Conservation (phyloP, 2,888 invertebrate species). For the Plemyria rubiginata region DNA sequence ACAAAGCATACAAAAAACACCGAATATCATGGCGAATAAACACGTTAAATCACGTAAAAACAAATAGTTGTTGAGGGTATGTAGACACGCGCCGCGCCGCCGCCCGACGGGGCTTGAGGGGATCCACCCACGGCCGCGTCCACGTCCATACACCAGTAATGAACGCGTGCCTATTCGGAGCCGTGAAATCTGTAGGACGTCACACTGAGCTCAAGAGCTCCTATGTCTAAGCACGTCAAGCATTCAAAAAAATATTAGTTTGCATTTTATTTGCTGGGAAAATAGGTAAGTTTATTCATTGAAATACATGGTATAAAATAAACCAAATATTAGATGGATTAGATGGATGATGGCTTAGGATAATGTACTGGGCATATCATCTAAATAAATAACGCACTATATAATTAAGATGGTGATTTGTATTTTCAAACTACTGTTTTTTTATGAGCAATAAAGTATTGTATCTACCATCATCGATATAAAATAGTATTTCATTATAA, state of each 20-base stretch:
- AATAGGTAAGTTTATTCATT: too few relatives aligned
- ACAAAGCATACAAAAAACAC: slow-evolving; percentile 42
- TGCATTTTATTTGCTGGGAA: slow-evolving; percentile 16
- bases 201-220: slow-evolving; percentile 43
- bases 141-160: slow-evolving; percentile 55
- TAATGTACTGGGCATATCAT: too few relatives aligned
- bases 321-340: too few relatives aligned
- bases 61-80: slow-evolving; percentile 64
- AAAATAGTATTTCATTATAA: too few relatives aligned
- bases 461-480: too few relatives aligned
- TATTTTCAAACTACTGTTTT: too few relatives aligned
- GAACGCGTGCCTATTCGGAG: slow-evolving; percentile 60
- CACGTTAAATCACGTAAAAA: slow-evolving; percentile 79
- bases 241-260: slow-evolving; percentile 25
- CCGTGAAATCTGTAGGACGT: slow-evolving; percentile 57
- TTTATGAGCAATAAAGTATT: too few relatives aligned
- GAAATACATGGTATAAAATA: too few relatives aligned
- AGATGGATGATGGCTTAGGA: too few relatives aligned
- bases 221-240: slow-evolving; percentile 26
- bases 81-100: slow-evolving; percentile 34
- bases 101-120: neutral
- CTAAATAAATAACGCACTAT: too few relatives aligned
- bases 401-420: too few relatives aligned
- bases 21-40: slow-evolving; percentile 57
- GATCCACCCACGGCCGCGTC: slow-evolving; percentile 40